Percentiles rank a stretch among this genome's conserved stretches.
Conservation (phyloP, 2,113 vertebrate genomes). For the Hippocampus mohnikei region DNA sequence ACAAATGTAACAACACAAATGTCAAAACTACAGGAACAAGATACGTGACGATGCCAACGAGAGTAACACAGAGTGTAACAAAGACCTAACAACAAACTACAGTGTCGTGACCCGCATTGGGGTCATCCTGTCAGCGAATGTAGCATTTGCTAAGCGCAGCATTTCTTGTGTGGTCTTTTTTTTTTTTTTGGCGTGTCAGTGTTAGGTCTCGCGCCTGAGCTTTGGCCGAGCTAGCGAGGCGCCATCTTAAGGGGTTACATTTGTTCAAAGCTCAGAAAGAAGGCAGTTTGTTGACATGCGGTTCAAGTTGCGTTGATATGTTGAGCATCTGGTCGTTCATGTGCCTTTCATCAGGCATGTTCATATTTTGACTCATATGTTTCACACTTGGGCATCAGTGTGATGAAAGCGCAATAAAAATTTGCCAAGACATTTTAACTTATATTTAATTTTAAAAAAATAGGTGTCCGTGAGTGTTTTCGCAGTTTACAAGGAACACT, state of each 20-base stretch:
- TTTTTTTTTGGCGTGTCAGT: neutral
- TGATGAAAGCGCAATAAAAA: neutral
- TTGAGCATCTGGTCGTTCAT: neutral
- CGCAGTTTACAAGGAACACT: no score
- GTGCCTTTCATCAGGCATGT: neutral
- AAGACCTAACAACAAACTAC: no score
- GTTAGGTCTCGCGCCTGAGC: neutral
- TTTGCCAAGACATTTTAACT: neutral
- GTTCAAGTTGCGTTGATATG: neutral
- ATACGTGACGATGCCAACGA: neutral
- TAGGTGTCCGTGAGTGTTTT: no score
- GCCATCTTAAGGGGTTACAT: neutral
- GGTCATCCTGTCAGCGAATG: neutral
- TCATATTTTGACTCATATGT: neutral
- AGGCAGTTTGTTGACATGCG: neutral
- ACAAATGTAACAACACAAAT: neutral
- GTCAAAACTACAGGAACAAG: neutral
- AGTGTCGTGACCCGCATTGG: no score
- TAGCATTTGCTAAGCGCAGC: neutral
- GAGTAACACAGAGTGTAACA: neutral
- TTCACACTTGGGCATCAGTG: neutral
- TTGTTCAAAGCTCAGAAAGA: neutral
- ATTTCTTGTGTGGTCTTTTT: neutral
- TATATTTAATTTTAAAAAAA: neutral
- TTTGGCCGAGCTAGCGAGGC: neutral